A percentile compares a stretch with the other conserved stretches of the same genome.
phyloP scores from a whole-genome alignment of 2,797 vertebrate species.

The Scolopax rusticola region DNA sequence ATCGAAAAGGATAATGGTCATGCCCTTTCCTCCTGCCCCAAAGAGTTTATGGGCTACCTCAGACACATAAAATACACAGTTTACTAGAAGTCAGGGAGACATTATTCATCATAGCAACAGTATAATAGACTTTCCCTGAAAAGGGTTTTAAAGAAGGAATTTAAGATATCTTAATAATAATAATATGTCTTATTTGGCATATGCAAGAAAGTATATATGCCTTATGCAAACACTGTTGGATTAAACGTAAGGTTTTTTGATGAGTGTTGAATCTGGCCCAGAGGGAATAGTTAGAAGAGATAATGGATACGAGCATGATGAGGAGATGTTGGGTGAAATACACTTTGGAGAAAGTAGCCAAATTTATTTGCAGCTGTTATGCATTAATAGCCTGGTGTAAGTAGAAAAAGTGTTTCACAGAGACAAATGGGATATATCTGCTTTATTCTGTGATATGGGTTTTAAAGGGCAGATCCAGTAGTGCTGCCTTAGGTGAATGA shows the following conservation, averaged over 20 bases:
- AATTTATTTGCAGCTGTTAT: conserved; percentile 23
- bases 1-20: background rate
- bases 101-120: background rate
- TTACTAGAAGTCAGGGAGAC: background rate
- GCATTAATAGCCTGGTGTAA: background rate
- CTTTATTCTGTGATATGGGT: background rate
- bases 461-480: background rate
- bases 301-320: background rate
- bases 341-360: background rate
- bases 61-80: background rate
- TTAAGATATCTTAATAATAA: background rate
- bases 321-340: background rate
- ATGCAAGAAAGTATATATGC: background rate
- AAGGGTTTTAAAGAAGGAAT: conserved; percentile 7
- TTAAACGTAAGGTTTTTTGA: background rate
- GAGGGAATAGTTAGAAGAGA: background rate
- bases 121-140: background rate
- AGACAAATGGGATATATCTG: background rate
- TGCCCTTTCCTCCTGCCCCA: conserved; percentile 6
- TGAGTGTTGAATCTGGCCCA: background rate
- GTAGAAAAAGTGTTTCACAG: background rate
- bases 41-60: background rate
- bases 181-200: background rate
- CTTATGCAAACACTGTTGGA: background rate
- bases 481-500: background rate